Conservation (phyloP, 2,797 vertebrate species). For the Neopelma chrysocephalum region DNA sequence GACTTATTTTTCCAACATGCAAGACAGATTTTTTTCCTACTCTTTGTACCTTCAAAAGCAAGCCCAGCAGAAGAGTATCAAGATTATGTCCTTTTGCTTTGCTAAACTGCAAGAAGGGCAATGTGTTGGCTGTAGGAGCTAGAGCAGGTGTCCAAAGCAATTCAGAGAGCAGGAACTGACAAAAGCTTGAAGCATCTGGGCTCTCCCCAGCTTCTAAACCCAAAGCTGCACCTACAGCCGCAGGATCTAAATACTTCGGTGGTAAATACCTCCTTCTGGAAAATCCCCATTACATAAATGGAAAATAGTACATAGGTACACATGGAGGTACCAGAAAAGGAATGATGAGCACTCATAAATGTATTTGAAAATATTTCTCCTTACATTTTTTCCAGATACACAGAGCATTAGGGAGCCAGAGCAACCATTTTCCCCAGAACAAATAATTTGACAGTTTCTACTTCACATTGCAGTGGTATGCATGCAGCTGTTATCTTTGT, state of each 20-base stretch:
- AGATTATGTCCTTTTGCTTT: neutral
- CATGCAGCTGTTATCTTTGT: neutral
- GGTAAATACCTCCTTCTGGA: neutral
- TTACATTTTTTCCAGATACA: neutral
- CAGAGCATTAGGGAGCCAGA: neutral
- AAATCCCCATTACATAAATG: neutral
- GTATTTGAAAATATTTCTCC: neutral
- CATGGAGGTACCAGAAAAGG: neutral
- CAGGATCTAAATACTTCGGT: neutral
- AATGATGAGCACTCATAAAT: neutral
- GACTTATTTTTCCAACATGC: neutral
- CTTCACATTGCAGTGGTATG: rapidly evolving
- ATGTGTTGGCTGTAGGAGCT: neutral
- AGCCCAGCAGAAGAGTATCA: neutral
- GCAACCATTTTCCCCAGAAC: neutral
- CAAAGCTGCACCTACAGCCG: neutral
- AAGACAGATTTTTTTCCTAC: neutral
- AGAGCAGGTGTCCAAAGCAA: neutral
- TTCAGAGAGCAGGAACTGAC: neutral
- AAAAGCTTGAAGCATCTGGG: neutral
- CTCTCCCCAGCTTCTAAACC: neutral
- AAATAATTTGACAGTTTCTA: neutral
- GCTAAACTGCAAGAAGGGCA: neutral
- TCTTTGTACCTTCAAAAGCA: neutral
- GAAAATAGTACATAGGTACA: neutral